Conservation (phyloP, 2,888 invertebrate species). For the Acheta domesticus region DNA sequence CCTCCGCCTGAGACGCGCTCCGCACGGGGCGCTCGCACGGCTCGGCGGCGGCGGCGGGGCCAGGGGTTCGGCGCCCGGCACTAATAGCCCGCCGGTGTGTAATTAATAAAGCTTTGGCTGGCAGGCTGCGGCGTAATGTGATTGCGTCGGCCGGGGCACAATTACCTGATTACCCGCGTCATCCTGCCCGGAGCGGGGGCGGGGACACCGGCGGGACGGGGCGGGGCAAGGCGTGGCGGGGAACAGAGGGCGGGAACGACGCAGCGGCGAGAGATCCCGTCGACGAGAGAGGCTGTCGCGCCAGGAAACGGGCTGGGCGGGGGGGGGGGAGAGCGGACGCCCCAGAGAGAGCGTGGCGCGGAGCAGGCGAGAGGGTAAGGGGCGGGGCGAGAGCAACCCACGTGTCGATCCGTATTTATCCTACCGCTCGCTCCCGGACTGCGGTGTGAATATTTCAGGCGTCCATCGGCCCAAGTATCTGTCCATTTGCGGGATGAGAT, state of each 20-base stretch:
- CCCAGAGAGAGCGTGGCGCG: not conserved
- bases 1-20: too few species aligned
- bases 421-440: not conserved
- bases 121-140: slow-evolving; percentile 6
- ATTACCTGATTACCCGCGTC: slow-evolving; percentile 29
- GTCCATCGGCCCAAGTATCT: slow-evolving; percentile 7
- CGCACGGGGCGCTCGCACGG: not conserved
- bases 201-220: not conserved
- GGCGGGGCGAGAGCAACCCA: not conserved
- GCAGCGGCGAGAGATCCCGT: too few species aligned
- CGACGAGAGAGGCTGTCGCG: too few species aligned
- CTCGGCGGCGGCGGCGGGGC: not conserved
- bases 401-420: slow-evolving; percentile 18
- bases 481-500: slow-evolving; percentile 18
- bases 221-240: not conserved
- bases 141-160: slow-evolving; percentile 23
- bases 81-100: slow-evolving; percentile 18
- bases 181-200: not conserved
- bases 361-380: not conserved
- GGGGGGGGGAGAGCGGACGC: too few species aligned
- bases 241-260: not conserved
- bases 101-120: slow-evolving; percentile 1
- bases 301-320: not conserved
- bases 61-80: slow-evolving; percentile 7
- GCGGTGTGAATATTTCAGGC: not conserved